Conservation (phyloP, 2,113 vertebrate species). For the Misgurnus mizolepis region DNA sequence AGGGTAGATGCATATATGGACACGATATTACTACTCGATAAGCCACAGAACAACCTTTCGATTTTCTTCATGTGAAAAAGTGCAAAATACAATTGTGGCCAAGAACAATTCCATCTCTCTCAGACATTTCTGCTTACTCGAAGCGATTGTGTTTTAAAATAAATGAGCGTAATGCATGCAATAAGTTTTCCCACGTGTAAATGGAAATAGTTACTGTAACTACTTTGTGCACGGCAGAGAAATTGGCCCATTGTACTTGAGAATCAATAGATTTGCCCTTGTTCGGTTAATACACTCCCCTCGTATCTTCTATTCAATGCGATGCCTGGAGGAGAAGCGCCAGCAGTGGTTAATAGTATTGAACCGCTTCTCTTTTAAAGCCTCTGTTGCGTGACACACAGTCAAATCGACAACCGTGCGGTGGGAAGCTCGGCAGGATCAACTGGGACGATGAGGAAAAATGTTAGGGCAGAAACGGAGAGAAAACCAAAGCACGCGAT, state of each 20-base stretch:
- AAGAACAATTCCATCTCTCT: not conserved
- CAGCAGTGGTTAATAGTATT: slow-evolving; percentile 56
- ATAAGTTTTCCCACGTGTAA: slow-evolving; percentile 39
- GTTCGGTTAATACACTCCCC: slow-evolving; percentile 47
- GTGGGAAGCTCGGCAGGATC: slow-evolving; percentile 48
- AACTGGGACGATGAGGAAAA: slow-evolving; percentile 58
- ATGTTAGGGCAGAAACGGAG: slow-evolving; percentile 54
- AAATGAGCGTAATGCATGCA: not conserved
- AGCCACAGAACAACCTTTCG: not conserved
- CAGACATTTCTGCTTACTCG: not conserved
- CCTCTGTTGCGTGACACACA: slow-evolving; percentile 59
- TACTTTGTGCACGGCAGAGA: slow-evolving; percentile 16
- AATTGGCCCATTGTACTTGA: slow-evolving; percentile 44
- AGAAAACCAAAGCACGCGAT: slow-evolving; percentile 48
- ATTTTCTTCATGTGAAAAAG: not conserved
- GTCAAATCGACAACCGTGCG: slow-evolving; percentile 59
- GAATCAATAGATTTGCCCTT: slow-evolving; percentile 56
- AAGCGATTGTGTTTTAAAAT: not conserved
- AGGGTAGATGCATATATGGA: not conserved
- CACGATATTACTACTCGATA: not conserved
- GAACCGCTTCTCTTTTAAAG: slow-evolving; percentile 63
- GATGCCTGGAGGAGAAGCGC: slow-evolving; percentile 38
- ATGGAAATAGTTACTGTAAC: slow-evolving; percentile 45
- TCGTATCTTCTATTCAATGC: slow-evolving; percentile 50
- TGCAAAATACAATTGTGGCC: not conserved